Percentiles rank a stretch among this genome's conserved stretches.
Evolutionary conservation across 2,113 vertebrate genomes (phyloP).

Genomic region (Ivindomyrus marchei): DNA sequence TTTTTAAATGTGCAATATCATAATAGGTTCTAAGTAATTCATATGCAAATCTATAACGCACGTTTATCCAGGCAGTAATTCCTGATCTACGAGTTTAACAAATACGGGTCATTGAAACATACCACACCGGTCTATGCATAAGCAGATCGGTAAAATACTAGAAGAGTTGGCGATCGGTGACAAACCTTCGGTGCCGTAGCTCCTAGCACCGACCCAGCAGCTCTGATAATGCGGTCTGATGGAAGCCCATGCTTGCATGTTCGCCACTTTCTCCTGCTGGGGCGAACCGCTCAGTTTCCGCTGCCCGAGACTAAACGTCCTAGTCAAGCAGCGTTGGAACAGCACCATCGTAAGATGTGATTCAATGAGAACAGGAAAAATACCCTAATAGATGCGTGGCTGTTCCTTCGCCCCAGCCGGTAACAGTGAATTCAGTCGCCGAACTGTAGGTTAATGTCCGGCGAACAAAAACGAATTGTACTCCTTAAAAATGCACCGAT

Average conservation of each 20-base stretch:
- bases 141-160: background rate
- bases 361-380: background rate
- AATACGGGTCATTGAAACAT: background rate
- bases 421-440: background rate
- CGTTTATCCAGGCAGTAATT: background rate
- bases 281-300: background rate
- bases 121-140: background rate
- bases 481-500: background rate
- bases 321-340: slow-evolving; percentile 12
- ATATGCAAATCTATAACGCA: background rate
- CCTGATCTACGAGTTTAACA: background rate
- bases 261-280: background rate
- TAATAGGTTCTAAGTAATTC: background rate
- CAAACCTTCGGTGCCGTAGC: slow-evolving; percentile 11
- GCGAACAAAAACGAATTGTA: background rate
- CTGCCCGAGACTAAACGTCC: slow-evolving; percentile 4
- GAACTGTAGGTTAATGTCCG: background rate
- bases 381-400: background rate
- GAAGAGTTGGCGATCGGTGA: background rate
- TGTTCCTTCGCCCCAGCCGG: background rate
- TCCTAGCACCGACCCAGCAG: background rate
- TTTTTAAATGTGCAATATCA: background rate
- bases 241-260: background rate
- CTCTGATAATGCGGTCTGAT: background rate
- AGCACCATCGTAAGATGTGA: slow-evolving; percentile 7